Conservation (phyloP, 1,140 invertebrate genomes). For the Eubasilissa regina region DNA sequence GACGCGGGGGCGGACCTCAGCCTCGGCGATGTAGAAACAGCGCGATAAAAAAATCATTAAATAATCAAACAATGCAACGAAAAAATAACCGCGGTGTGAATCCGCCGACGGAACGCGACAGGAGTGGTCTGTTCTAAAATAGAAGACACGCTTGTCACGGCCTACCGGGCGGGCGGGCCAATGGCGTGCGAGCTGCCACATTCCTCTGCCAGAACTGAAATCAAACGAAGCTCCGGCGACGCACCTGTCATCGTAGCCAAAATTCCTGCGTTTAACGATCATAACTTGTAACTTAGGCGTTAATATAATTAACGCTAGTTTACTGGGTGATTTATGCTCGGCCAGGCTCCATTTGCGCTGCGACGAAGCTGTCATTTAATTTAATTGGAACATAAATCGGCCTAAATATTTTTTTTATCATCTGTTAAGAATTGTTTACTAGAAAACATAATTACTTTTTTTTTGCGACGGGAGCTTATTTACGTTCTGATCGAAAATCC, state of each 20-base stretch:
- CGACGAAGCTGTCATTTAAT: slow-evolving; percentile 41
- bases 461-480: background rate
- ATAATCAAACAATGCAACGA: slow-evolving; percentile 14
- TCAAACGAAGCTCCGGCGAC: background rate
- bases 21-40: background rate
- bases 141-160: slow-evolving; percentile 47
- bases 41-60: slow-evolving; percentile 24
- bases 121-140: slow-evolving; percentile 49
- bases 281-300: slow-evolving; percentile 18
- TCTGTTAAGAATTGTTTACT: background rate
- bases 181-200: slow-evolving; percentile 25
- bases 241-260: slow-evolving; percentile 23
- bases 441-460: background rate
- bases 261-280: slow-evolving; percentile 1
- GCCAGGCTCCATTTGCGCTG: slow-evolving; percentile 30
- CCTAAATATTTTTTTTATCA: slow-evolving; percentile 21
- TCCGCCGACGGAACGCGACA: background rate
- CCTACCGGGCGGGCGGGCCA: slow-evolving; percentile 31
- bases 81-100: slow-evolving; percentile 23
- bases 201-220: slow-evolving; percentile 7
- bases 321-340: slow-evolving; percentile 38
- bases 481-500: background rate
- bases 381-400: slow-evolving; percentile 36
- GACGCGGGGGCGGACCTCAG: background rate
- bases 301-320: slow-evolving; percentile 37